These are phyloP conservation scores for Drosophila subpulchrella DNA, from an alignment of 1,140 invertebrate genomes.

Conservation along the genomic window DNA sequence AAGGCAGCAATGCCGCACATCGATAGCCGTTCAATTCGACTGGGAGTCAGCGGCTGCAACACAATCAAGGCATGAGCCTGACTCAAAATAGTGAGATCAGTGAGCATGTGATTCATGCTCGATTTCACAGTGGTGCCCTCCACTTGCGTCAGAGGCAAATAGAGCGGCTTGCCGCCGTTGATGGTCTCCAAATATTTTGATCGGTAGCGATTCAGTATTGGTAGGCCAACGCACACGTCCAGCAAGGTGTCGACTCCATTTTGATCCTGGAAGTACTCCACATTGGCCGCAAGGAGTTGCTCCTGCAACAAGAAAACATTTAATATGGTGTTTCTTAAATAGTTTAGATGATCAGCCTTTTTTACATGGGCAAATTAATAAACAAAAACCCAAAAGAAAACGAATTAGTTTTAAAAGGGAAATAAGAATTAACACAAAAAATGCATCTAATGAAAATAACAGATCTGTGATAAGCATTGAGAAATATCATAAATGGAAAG, in stretches of 20 bases:
- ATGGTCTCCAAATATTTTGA: constrained; percentile 76
- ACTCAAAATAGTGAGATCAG: constrained; percentile 93
- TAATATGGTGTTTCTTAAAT: not conserved
- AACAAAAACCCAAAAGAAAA: too few relatives aligned
- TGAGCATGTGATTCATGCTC: constrained; percentile 88
- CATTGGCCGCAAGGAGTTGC: constrained; percentile 87
- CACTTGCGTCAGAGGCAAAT: constrained; percentile 72
- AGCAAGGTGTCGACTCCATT: constrained; percentile 78
- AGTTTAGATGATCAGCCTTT: not conserved
- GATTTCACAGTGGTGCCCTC: constrained; percentile 77
- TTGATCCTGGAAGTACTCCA: constrained; percentile 85
- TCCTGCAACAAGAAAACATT: constrained; percentile 79
- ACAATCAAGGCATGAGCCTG: constrained; percentile 92
- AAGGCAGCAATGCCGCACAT: constrained; percentile 90
- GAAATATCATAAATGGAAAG: too few relatives aligned
- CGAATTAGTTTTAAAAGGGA: too few relatives aligned
- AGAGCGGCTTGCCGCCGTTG: constrained; percentile 66
- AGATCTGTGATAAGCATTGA: too few relatives aligned
- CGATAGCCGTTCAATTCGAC: constrained; percentile 92
- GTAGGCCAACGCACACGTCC: constrained; percentile 72
- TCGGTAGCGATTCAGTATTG: constrained; percentile 76
- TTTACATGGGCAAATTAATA: too few relatives aligned
- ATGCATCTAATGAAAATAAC: too few relatives aligned
- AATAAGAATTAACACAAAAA: too few relatives aligned
- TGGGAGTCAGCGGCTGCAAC: constrained; percentile 93